Base-by-base conservation (phyloP, 2,888 invertebrate species). In the Nasonia oneida region DNA sequence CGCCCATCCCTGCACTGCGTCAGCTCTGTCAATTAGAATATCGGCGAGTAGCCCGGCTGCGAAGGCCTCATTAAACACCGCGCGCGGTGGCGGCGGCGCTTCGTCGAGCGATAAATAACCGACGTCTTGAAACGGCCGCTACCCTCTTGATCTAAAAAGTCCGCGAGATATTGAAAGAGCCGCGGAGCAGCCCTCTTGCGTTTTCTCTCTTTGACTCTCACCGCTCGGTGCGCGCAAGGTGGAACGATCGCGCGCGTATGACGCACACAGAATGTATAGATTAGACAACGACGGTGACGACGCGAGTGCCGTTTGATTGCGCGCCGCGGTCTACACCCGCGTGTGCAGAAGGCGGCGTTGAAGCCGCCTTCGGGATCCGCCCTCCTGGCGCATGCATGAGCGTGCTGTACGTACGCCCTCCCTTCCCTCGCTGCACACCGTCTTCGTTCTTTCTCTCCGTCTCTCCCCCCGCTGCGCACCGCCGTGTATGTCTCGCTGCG, bases 291-390 rank as follows among this genome's bases (percentile, higher is more conserved):
- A 39, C 71, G 80, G 10, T 18, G 50, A 88, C 89, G 89, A 89
- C 88, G 90, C 57, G 71, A 42, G 61, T 90, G 91, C 89, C 90
- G 90, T 91, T 91, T 90, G 91, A 92, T 91, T 92, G 91, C 90
- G 90, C 89, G 91, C 92, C 92, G 90, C 90, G 89, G 47, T 79
- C 90, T 91, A 90, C 91, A 91, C 89, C 90, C 89, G 79, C 74
- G 23, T 5, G 47, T 73, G 90, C 90, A 90, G 92, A 92, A 92
- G 92, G 93, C 92, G 92, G 92, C 90, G 91, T 93, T 91, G 89
- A 92, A 91, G 93, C 93, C 92, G 93, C 93, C 93, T 93, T 91
- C 91, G 90, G 92, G 92, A 88, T 90, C 92, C 93, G 93, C 93
- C 93, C 91, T 92, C 91, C 88, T 88, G 88, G 67, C 67, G 33